Evolutionary conservation across 2,113 vertebrate species (phyloP).

Genomic region (Varanus komodoensis): DNA sequence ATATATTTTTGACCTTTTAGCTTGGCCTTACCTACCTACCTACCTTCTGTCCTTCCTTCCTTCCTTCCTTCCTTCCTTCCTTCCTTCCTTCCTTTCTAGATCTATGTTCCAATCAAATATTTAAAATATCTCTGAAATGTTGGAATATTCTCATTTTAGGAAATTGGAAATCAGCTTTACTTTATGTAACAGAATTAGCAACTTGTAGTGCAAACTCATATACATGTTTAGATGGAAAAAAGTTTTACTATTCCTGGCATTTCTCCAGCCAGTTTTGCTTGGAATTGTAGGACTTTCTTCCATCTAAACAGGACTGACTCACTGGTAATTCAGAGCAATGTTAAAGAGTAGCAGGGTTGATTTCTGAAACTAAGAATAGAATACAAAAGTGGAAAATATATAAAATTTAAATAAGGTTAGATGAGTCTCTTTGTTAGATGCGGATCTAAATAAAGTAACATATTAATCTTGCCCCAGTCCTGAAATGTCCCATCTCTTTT

Average conservation of each 20-base stretch:
- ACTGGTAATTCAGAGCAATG: neutral
- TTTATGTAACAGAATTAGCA: neutral
- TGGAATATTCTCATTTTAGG: neutral
- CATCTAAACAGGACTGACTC: no score
- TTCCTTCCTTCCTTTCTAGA: no score
- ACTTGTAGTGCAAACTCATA: neutral
- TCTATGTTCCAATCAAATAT: no score
- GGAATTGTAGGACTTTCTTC: neutral
- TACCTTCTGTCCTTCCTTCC: no score
- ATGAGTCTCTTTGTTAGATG: slow-evolving; percentile 63
- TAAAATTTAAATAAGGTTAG: slow-evolving; percentile 39
- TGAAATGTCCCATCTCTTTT: slow-evolving; percentile 59
- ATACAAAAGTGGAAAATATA: neutral
- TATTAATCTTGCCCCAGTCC: slow-evolving; percentile 71
- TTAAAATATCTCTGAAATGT: neutral
- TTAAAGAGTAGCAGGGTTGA: neutral
- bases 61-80: no score
- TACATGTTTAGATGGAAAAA: no score
- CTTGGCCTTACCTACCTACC: no score
- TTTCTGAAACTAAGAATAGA: slow-evolving; percentile 9
- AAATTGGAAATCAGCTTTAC: neutral
- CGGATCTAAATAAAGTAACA: slow-evolving; percentile 75
- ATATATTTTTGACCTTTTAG: no score
- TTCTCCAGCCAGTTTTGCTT: no score
- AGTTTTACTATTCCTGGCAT: no score